Conservation (phyloP, 2,113 vertebrate genomes). For the Mesitornis unicolor region DNA sequence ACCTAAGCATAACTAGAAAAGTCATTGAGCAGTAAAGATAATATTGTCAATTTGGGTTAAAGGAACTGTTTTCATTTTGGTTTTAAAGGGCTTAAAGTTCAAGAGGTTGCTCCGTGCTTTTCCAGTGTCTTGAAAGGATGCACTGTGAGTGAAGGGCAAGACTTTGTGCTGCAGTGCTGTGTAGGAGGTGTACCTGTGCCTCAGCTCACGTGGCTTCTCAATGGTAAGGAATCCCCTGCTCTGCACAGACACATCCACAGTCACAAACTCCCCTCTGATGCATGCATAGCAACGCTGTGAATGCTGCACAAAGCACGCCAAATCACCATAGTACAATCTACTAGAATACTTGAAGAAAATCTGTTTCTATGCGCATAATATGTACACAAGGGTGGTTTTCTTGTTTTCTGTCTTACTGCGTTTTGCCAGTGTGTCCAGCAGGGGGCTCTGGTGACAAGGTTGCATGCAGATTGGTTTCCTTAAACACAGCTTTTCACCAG, state of each 20-base stretch:
- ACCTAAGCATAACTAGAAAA: not conserved
- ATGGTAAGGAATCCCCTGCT: slow-evolving; percentile 75
- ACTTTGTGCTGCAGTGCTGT: slow-evolving; percentile 79
- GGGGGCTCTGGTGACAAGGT: not conserved
- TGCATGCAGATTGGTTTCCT: not conserved
- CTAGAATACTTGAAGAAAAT: not conserved
- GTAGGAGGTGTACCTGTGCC: slow-evolving; percentile 76
- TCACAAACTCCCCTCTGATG: not conserved
- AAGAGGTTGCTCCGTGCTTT: slow-evolving; percentile 74
- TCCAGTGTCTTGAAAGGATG: slow-evolving; percentile 74
- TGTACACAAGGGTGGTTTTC: fast-evolving
- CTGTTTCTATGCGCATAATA: fast-evolving
- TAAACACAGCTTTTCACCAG: not conserved
- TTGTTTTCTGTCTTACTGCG: not conserved
- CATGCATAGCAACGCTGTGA: not conserved
- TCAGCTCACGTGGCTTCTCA: slow-evolving; percentile 81
- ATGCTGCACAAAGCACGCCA: not conserved
- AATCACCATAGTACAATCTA: fast-evolving
- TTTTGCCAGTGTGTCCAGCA: not conserved
- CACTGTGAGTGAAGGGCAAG: slow-evolving; percentile 78
- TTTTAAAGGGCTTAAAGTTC: slow-evolving; percentile 57
- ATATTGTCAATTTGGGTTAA: not conserved
- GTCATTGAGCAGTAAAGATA: not conserved
- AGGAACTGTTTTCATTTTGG: not conserved
- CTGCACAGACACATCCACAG: not conserved